Conservation (phyloP, 2,888 invertebrate species). For the Caenorhabditis doughertyi region DNA sequence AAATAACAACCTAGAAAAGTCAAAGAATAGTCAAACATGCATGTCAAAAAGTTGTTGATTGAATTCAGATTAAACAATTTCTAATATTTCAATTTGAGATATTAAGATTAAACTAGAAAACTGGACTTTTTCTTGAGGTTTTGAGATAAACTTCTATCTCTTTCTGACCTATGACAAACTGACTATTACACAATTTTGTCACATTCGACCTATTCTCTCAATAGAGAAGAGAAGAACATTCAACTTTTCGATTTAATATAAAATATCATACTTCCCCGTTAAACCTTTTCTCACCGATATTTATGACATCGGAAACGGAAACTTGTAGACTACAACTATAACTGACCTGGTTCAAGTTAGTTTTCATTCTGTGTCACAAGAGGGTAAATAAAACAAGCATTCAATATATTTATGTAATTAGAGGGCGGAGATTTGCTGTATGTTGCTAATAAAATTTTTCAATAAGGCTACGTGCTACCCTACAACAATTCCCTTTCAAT, state of each 20-base stretch:
- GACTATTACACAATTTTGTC: conserved; percentile 20
- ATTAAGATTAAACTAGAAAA: not conserved
- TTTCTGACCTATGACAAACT: conserved; percentile 17
- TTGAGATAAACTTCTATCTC: conserved; percentile 17
- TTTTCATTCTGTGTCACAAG: conserved; percentile 37
- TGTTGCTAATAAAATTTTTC: conserved; percentile 4
- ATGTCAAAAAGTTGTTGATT: conserved; percentile 11
- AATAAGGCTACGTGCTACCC: conserved; percentile 22
- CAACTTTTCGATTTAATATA: conserved; percentile 6
- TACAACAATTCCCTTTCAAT: conserved; percentile 16
- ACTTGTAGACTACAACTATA: not conserved
- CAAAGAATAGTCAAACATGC: not conserved
- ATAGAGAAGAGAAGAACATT: conserved; percentile 5
- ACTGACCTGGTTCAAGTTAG: conserved; percentile 31
- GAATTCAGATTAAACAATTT: not conserved
- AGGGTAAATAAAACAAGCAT: too few species aligned
- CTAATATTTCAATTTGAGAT: not conserved
- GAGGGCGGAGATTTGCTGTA: not conserved
- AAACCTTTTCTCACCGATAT: not conserved
- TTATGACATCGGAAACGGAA: conserved; percentile 27
- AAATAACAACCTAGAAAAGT: conserved; percentile 13
- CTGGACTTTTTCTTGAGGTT: not conserved
- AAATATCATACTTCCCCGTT: not conserved
- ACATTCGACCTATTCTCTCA: conserved; percentile 9
- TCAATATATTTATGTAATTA: too few species aligned